Evolutionary conservation across 2,797 vertebrate genomes (phyloP).

Genomic region (Hapalemur alaotrensis): DNA sequence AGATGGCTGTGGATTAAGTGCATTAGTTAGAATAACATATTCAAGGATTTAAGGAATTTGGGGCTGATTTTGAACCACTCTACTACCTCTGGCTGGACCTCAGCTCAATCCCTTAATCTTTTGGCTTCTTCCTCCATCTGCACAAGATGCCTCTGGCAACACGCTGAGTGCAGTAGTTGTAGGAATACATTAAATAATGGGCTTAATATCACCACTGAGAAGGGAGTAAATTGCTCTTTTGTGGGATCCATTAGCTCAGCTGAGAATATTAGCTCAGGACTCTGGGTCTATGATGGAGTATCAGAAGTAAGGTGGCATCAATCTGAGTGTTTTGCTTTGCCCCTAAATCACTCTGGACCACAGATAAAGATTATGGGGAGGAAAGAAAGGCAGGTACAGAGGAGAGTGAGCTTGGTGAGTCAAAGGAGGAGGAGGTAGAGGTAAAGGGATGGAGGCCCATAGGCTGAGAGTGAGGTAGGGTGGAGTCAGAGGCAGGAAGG

Average conservation of each 20-base stretch:
- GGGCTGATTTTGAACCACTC: conserved; percentile 26
- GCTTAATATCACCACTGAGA: conserved; percentile 55
- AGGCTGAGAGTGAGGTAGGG: neutral
- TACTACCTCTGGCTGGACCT: conserved; percentile 53
- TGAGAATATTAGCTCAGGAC: conserved; percentile 59
- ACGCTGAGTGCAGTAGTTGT: conserved; percentile 48
- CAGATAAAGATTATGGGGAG: neutral
- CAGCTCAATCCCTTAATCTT: conserved; percentile 71
- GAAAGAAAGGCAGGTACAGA: neutral
- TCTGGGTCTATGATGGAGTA: conserved; percentile 18
- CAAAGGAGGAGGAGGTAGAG: neutral
- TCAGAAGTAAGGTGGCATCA: conserved; percentile 2
- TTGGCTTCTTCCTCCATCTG: conserved; percentile 56
- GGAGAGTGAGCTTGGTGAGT: neutral
- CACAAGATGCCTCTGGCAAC: conserved; percentile 65
- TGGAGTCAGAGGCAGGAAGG: neutral
- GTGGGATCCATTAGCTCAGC: conserved; percentile 66
- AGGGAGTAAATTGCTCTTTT: conserved; percentile 66
- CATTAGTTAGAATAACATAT: conserved; percentile 63
- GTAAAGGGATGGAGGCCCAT: neutral
- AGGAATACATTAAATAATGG: conserved; percentile 74
- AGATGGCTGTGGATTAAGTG: conserved; percentile 52
- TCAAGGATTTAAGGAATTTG: conserved; percentile 62
- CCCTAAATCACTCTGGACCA: conserved; percentile 2
- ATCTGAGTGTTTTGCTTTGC: conserved; percentile 45